phyloP scores from a whole-genome alignment of 2,113 vertebrate genomes.

The Charina bottae region DNA sequence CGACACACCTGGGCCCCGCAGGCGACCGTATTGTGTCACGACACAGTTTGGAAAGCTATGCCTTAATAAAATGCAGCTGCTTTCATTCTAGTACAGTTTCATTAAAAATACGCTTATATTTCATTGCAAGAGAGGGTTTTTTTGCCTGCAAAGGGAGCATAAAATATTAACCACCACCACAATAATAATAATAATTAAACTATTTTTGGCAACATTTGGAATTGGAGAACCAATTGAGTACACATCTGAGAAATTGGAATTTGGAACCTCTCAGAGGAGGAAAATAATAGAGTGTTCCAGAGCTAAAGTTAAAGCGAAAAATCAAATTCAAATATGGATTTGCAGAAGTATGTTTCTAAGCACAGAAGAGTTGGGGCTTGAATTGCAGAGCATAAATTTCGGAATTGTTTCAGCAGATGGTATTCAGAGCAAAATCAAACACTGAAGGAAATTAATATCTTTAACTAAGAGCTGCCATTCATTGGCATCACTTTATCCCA shows the following conservation, averaged over 20 bases:
- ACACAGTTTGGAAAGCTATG: too few relatives aligned
- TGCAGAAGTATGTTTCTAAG: not conserved
- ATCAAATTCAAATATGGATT: not conserved
- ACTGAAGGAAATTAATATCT: not conserved
- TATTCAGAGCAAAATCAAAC: not conserved
- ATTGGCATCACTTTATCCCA: constrained; percentile 37
- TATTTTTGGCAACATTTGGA: not conserved
- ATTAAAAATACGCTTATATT: not conserved
- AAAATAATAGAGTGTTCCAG: not conserved
- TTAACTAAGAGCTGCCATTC: not conserved
- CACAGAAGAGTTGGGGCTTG: not conserved
- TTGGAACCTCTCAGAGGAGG: not conserved
- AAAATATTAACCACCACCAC: not conserved
- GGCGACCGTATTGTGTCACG: too few relatives aligned
- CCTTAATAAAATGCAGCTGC: not conserved
- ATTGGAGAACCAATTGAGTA: not conserved
- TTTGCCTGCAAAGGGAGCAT: not conserved
- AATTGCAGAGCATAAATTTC: not conserved
- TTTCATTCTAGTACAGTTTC: not conserved
- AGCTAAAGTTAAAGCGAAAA: constrained; percentile 1
- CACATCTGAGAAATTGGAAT: not conserved
- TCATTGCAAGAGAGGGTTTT: not conserved
- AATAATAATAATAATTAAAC: not conserved
- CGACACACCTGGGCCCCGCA: too few relatives aligned
- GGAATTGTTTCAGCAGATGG: not conserved